A percentile compares a stretch with the other conserved stretches of the same genome.
Conservation (phyloP, 2,113 vertebrate species). For the Tupaia tana region DNA sequence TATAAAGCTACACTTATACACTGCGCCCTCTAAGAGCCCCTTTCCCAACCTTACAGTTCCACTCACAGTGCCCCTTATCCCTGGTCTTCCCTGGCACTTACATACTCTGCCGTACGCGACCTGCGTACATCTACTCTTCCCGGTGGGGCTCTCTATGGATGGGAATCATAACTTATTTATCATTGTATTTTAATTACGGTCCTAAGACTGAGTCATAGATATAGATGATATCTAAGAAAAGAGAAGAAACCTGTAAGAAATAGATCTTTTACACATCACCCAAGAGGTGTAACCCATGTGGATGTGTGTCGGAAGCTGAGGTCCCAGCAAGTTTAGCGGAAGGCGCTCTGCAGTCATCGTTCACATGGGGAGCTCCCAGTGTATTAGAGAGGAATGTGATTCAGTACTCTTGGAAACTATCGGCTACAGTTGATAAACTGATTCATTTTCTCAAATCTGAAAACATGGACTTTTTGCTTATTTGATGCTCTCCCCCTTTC, state of each 20-base stretch:
- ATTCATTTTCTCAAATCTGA: constrained; percentile 3
- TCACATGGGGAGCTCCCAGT: background rate
- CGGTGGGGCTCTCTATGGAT: background rate
- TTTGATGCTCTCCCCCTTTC: background rate
- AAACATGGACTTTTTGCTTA: background rate
- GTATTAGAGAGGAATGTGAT: background rate
- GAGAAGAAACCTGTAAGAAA: background rate
- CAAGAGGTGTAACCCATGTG: background rate
- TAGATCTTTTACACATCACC: background rate
- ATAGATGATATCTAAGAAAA: background rate
- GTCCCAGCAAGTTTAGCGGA: background rate
- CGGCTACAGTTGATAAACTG: background rate
- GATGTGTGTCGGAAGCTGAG: background rate
- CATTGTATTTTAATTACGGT: background rate
- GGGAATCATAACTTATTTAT: background rate
- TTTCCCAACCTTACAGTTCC: background rate
- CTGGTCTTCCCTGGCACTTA: background rate
- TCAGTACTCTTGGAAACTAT: background rate
- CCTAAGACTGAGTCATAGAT: background rate
- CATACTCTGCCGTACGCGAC: background rate
- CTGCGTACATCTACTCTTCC: background rate
- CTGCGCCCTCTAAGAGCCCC: background rate
- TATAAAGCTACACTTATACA: background rate
- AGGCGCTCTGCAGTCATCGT: background rate
- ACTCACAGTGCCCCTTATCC: background rate